phyloP scores from a whole-genome alignment of 2,113 vertebrate species.

The Passer montanus region DNA sequence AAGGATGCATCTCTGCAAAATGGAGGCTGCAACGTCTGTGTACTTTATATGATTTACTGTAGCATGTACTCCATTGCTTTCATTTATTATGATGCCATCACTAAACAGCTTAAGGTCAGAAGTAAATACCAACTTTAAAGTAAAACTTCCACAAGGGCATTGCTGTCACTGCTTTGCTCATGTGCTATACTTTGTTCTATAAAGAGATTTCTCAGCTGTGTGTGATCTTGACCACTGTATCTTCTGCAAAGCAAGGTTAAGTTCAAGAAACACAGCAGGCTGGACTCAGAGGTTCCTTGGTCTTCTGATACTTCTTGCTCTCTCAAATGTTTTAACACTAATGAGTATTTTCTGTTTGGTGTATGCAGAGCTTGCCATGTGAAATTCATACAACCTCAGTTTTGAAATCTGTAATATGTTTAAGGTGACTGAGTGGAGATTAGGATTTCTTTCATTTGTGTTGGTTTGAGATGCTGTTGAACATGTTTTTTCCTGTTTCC shows the following conservation, averaged over 20 bases:
- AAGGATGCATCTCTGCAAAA: not conserved
- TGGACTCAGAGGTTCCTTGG: not conserved
- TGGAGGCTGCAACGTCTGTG: fast-evolving
- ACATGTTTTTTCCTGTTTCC: fast-evolving
- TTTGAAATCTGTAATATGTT: not conserved
- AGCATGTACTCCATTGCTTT: not conserved
- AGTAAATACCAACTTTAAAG: not conserved
- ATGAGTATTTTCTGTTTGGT: not conserved
- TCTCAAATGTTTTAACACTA: not conserved
- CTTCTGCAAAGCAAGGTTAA: not conserved
- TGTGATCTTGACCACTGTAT: not conserved
- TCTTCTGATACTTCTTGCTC: not conserved
- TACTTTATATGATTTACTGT: not conserved
- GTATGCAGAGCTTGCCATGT: not conserved
- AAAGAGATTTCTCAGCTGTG: not conserved
- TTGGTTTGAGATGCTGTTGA: not conserved
- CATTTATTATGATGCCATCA: not conserved
- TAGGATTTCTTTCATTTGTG: not conserved
- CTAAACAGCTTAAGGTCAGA: not conserved
- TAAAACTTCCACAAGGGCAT: not conserved
- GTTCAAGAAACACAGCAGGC: not conserved
- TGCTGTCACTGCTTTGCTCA: not conserved
- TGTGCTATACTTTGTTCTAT: not conserved
- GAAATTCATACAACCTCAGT: not conserved
- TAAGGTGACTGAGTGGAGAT: not conserved